Conservation (phyloP, 2,113 vertebrate species). For the Eurystomus gularis region DNA sequence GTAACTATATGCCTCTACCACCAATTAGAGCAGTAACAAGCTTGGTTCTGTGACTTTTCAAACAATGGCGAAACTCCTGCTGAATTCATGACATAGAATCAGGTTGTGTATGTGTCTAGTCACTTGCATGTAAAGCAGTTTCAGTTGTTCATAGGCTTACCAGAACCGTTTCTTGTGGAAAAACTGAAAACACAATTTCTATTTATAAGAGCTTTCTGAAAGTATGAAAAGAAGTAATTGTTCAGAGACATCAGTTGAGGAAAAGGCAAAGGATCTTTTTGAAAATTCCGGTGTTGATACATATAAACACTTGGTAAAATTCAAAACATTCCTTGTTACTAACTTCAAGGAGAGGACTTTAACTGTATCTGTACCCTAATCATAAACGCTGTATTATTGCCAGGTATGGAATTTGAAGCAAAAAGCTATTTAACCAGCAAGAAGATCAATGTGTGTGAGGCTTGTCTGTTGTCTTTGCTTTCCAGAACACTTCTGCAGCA, state of each 20-base stretch:
- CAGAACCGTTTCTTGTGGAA: background rate
- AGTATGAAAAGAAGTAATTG: background rate
- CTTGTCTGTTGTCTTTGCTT: background rate
- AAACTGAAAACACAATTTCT: background rate
- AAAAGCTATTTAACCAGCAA: background rate
- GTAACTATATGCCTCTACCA: background rate
- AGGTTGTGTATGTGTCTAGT: background rate
- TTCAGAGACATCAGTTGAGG: background rate
- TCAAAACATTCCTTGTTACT: background rate
- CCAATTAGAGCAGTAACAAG: background rate
- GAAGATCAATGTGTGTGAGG: background rate
- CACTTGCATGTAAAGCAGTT: background rate
- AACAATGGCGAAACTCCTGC: background rate
- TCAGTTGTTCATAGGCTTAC: background rate
- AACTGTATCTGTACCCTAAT: background rate
- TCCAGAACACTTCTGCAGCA: conserved; percentile 94
- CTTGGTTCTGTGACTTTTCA: background rate
- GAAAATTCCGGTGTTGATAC: background rate
- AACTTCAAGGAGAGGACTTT: background rate
- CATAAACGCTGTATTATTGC: background rate
- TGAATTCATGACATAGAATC: background rate
- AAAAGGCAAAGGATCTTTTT: background rate
- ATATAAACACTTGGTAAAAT: background rate
- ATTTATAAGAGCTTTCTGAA: background rate
- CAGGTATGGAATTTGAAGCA: background rate